Evolutionary conservation across 2,888 invertebrate species (phyloP), one percentile per base, ranked within the genome.

Genomic region (Dichetophora obliterata): DNA sequence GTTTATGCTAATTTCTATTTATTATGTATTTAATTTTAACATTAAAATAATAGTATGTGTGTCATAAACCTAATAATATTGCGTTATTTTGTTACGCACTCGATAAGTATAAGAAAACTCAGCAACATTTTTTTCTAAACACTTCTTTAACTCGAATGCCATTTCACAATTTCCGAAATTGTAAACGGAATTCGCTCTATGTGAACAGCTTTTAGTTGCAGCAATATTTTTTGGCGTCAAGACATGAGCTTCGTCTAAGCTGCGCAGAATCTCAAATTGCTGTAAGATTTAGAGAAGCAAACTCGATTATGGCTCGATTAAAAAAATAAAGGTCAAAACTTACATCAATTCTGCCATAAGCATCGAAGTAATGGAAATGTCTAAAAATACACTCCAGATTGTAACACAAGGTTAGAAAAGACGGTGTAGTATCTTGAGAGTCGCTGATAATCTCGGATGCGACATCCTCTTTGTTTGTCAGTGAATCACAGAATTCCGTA

Each of bases 291-390:
- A 59, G 4, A 61, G 16, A 70, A 57, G 43, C 19, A 69, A 72
- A 69, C 11, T 22, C 22, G 61, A 59, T 22, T 8, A 11, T 4
- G 3, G 11, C 9, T 22, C 16, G 57, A 9, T 11, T 16, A 48
- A 31, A 34, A 14, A 9, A 34, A 34, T 16, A 72, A 9, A n/a
- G 37, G 59, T n/a, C 4, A 31, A 19, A 31, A 57, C 81, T 77
- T 78, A 85, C 85, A 81, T 85, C 83, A n/a, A 85, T 16, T 68
- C 85, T 78, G 48, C 84, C 85, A 54, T 84, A 84, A 8, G 82
- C 83, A 77, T 84, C 84, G 68, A 85, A 81, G 50, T 82, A 85
- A n/a, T 80, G 82, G 71, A 83, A 80, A 37, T 84, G 82, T 48
- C 75, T 72, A 59, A 82, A 84, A 37, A 84, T 61, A 52, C 84